phyloP scores from a whole-genome alignment of 2,888 invertebrate species.

The Spisula subtruncata region DNA sequence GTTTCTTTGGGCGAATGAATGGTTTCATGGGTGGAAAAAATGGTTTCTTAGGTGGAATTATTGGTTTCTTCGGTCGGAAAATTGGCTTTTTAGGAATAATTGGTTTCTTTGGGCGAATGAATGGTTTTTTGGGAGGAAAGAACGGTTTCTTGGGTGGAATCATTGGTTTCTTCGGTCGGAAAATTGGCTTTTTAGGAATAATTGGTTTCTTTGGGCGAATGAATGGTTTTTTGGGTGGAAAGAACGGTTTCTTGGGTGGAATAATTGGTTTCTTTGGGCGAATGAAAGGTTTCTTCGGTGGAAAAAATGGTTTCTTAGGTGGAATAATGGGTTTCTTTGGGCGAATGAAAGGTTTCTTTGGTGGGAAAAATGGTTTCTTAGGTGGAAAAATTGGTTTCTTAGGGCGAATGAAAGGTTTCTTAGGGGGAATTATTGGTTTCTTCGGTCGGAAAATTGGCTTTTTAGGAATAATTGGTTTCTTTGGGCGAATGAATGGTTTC shows the following conservation, averaged over 20 bases:
- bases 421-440: slow-evolving; percentile 35
- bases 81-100: neutral
- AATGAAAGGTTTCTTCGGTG: slow-evolving; percentile 18
- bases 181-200: neutral
- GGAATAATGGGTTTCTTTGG: slow-evolving; percentile 7
- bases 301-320: slow-evolving; percentile 8
- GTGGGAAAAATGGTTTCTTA: slow-evolving; percentile 21
- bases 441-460: neutral
- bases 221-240: slow-evolving; percentile 27
- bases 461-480: slow-evolving; percentile 31
- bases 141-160: neutral
- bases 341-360: slow-evolving; percentile 9
- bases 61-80: neutral
- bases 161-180: neutral
- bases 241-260: slow-evolving; percentile 13
- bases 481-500: slow-evolving; percentile 17
- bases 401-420: neutral
- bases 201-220: slow-evolving; percentile 30
- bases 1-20: neutral
- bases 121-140: neutral
- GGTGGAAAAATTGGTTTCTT: slow-evolving; percentile 1
- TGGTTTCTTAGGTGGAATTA: slow-evolving; percentile 21
- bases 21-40: neutral
- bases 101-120: slow-evolving; percentile 12
- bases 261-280: neutral